Percentiles rank a stretch among this genome's conserved stretches.
Conservation (phyloP, 2,113 vertebrate species). For the Nothocercus julius region DNA sequence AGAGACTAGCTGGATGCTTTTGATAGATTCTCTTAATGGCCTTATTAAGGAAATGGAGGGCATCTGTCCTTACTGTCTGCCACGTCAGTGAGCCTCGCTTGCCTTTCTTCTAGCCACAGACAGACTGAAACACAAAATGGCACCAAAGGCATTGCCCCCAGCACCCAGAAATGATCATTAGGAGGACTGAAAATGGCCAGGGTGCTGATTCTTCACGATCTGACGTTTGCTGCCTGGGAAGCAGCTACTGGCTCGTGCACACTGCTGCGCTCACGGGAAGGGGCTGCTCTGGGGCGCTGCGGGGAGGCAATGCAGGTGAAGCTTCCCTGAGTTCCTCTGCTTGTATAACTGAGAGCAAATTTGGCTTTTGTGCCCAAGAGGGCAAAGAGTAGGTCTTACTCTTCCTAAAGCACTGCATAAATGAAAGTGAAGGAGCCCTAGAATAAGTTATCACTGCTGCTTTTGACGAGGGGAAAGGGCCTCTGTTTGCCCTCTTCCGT, state of each 20-base stretch:
- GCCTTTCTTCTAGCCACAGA: not conserved
- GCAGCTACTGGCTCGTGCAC: not conserved
- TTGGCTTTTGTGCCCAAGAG: accelerated
- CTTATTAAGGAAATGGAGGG: constrained; percentile 29
- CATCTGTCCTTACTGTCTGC: not conserved
- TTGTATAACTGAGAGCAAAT: not conserved
- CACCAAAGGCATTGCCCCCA: not conserved
- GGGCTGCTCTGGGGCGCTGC: not conserved
- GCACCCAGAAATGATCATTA: not conserved
- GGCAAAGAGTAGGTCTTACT: not conserved
- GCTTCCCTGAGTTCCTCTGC: not conserved
- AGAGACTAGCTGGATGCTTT: not conserved
- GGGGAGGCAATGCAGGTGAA: not conserved
- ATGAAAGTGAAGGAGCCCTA: not conserved
- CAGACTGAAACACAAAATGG: not conserved
- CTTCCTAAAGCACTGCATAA: not conserved
- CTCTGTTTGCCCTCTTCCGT: not conserved
- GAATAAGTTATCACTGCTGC: not conserved
- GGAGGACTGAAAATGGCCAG: not conserved
- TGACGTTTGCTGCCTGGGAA: accelerated
- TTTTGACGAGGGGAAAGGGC: not conserved
- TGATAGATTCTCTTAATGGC: constrained; percentile 7
- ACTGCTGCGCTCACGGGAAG: not conserved
- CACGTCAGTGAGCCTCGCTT: not conserved
- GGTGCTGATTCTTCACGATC: accelerated